Evolutionary conservation across 2,888 invertebrate genomes (phyloP).

Genomic region (Deilephila porcellus): DNA sequence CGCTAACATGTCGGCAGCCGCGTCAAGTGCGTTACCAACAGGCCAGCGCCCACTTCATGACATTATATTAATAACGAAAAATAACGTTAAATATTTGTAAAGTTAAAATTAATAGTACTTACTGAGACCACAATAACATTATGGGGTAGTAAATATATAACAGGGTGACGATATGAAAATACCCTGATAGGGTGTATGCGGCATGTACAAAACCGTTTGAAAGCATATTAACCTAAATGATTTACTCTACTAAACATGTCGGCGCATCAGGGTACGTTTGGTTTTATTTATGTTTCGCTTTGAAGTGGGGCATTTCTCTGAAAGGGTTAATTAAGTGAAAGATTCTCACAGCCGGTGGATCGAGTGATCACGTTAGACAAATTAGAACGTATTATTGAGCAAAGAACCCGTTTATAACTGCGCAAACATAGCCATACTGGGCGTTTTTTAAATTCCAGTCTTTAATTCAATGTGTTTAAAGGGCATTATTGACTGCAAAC

Average conservation of each 20-base stretch:
- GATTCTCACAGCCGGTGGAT: conserved; percentile 71
- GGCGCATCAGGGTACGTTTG: conserved; percentile 53
- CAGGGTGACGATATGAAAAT: not conserved
- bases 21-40: too few species aligned
- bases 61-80: too few species aligned
- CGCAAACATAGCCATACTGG: conserved; percentile 44
- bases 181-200: not conserved
- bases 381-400: conserved; percentile 80
- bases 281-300: conserved; percentile 76
- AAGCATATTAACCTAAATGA: conserved; percentile 63
- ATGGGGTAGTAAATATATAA: not conserved
- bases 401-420: conserved; percentile 68
- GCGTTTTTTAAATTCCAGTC: conserved; percentile 10
- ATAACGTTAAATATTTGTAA: too few species aligned
- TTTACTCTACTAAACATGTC: conserved; percentile 63
- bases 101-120: too few species aligned
- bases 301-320: conserved; percentile 75
- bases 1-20: too few species aligned
- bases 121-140: too few species aligned
- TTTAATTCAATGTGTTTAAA: conserved; percentile 34
- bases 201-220: conserved; percentile 39
- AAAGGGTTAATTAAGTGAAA: conserved; percentile 82
- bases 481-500: conserved; percentile 34
- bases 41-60: too few species aligned
- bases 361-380: conserved; percentile 77